Conservation (phyloP, 2,113 vertebrate species). For the Gobius niger region DNA sequence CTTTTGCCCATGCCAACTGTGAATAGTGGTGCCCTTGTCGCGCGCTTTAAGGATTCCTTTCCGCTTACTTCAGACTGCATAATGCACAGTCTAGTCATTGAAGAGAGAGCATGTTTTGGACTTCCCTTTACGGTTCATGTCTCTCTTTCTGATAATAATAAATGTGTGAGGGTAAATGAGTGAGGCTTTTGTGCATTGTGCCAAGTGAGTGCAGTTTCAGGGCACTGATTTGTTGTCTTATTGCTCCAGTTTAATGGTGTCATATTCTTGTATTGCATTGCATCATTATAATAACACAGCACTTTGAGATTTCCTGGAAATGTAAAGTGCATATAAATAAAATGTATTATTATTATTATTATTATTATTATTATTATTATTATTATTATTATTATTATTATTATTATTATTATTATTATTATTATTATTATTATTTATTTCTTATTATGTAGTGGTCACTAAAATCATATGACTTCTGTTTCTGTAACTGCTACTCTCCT, state of each 20-base stretch:
- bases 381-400: no score
- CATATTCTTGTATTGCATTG: neutral
- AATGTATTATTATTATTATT: no score
- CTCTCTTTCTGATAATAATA: slow-evolving; percentile 18
- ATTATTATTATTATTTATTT: no score
- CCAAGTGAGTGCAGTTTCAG: neutral
- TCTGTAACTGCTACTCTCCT: no score
- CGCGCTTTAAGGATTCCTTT: slow-evolving; percentile 64
- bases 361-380: no score
- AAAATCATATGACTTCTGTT: no score
- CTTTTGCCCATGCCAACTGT: slow-evolving; percentile 38
- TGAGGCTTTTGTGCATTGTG: neutral
- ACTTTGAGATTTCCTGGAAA: no score
- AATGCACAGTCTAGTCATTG: slow-evolving; percentile 56
- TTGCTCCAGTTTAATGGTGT: neutral
- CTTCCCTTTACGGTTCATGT: slow-evolving; percentile 26
- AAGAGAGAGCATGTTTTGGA: slow-evolving; percentile 41
- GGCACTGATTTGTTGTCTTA: neutral
- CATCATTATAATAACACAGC: no score
- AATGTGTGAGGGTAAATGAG: slow-evolving; percentile 1
- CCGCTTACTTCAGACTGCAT: slow-evolving; percentile 69
- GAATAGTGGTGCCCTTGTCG: slow-evolving; percentile 66
- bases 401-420: no score
- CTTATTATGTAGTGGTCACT: no score
- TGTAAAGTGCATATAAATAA: no score